Conservation (phyloP, 2,797 vertebrate genomes). For the Trachops cirrhosus region DNA sequence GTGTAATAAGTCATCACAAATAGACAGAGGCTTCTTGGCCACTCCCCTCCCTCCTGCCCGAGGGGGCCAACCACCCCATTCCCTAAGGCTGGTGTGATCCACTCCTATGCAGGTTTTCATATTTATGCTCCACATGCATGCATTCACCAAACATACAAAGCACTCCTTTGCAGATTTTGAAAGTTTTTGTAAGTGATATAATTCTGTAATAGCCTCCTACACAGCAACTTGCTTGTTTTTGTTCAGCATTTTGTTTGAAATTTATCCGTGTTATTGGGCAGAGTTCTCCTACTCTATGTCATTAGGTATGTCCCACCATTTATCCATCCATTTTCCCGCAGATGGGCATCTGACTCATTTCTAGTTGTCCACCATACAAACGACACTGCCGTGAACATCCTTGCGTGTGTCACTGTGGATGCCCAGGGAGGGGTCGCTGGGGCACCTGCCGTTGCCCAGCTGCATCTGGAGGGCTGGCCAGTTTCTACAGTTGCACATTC, state of each 20-base stretch:
- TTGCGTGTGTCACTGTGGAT: rapidly evolving
- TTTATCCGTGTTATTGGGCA: neutral
- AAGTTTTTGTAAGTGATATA: neutral
- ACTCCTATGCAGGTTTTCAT: neutral
- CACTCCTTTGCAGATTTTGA: neutral
- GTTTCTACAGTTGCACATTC: neutral
- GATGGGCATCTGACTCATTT: neutral
- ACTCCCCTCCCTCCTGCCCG: neutral
- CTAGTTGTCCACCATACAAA: neutral
- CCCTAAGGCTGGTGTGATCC: neutral
- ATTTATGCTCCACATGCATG: neutral
- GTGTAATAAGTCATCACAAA: neutral
- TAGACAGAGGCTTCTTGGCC: neutral
- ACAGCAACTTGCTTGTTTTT: neutral
- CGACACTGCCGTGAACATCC: neutral
- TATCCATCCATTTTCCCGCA: neutral
- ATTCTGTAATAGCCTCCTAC: neutral
- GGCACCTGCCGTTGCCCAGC: rapidly evolving
- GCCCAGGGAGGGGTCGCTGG: neutral
- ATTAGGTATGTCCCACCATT: too few species aligned
- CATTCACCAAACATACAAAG: neutral
- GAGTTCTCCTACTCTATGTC: neutral
- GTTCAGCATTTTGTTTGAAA: neutral
- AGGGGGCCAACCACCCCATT: neutral
- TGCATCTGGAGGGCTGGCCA: neutral